Evolutionary conservation across 2,888 invertebrate genomes (phyloP).

Genomic region (Scaeva pyrastri): DNA sequence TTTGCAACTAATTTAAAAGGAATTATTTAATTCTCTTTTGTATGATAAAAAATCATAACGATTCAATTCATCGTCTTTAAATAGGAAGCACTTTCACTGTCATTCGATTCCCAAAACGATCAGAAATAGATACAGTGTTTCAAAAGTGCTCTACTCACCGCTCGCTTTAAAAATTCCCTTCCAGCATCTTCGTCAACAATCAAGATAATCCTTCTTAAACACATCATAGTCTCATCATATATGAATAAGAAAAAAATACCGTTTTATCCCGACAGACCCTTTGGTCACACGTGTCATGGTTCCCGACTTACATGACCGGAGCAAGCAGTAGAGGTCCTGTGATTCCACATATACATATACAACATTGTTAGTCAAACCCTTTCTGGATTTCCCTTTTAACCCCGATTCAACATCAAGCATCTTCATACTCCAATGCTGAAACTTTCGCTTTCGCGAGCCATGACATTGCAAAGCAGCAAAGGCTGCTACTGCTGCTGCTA

Average conservation of each 20-base stretch:
- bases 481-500: too few relatives aligned
- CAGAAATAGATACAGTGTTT: neutral
- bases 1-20: too few relatives aligned
- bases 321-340: constrained; percentile 3
- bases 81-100: neutral
- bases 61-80: neutral
- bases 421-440: constrained; percentile 60
- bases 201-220: constrained; percentile 43
- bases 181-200: neutral
- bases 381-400: constrained; percentile 54
- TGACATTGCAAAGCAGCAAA: constrained; percentile 29
- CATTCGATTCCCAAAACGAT: neutral
- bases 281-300: constrained; percentile 31
- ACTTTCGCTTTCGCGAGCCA: constrained; percentile 72
- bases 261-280: neutral
- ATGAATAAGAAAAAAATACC: neutral
- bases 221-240: constrained; percentile 1
- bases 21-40: too few relatives aligned
- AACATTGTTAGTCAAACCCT: constrained; percentile 40
- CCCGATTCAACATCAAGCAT: constrained; percentile 63
- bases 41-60: too few relatives aligned
- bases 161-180: neutral
- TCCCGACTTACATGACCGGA: constrained; percentile 35
- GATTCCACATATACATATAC: constrained; percentile 33
- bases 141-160: neutral